These are phyloP conservation scores for Neolamprologus toae DNA, from an alignment of 2,113 vertebrate species.

Conservation along the genomic window DNA sequence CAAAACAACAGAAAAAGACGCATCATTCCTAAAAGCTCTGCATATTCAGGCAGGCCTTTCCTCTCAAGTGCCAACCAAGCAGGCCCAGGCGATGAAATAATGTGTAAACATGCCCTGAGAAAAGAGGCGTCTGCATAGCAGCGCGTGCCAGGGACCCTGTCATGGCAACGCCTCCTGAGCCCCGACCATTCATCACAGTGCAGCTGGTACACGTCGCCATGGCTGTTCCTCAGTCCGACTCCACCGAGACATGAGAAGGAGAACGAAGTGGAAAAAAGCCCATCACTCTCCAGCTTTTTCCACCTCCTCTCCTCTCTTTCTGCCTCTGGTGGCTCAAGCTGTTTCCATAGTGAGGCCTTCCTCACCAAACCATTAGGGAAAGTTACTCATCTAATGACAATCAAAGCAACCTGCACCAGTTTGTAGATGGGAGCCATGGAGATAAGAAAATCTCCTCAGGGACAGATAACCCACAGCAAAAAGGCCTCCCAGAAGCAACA, in stretches of 20 bases:
- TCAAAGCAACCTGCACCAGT: neutral
- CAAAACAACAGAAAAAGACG: neutral
- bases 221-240: neutral
- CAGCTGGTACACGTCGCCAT: conserved; percentile 44
- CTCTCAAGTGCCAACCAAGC: neutral
- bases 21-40: neutral
- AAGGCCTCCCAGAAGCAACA: neutral
- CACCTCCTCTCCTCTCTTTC: neutral
- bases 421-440: neutral
- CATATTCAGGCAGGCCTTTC: neutral
- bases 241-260: neutral
- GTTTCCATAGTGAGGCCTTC: neutral
- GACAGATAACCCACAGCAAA: neutral
- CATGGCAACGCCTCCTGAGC: conserved; percentile 49
- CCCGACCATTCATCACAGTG: conserved; percentile 23
- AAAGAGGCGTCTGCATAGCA: conserved; percentile 16
- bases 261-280: neutral
- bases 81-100: conserved; percentile 13
- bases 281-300: neutral
- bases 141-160: conserved; percentile 17
- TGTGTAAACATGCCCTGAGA: conserved; percentile 28
- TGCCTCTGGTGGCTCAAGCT: neutral
- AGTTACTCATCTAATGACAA: neutral
- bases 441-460: neutral
- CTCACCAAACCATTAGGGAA: neutral